phyloP scores from a whole-genome alignment of 2,888 invertebrate genomes.

The Athalia cordata region DNA sequence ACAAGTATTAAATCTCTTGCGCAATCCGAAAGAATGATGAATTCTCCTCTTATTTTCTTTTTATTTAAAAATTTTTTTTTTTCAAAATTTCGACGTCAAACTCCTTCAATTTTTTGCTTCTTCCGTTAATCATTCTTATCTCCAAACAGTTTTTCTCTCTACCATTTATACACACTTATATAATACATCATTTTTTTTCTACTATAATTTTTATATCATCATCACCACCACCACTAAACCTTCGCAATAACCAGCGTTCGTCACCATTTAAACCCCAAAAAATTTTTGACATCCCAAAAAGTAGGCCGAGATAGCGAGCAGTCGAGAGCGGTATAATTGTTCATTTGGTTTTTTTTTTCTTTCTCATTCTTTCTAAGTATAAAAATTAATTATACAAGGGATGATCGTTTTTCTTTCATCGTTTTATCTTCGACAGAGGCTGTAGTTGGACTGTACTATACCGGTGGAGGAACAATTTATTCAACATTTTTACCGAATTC shows the following conservation, averaged over 20 bases:
- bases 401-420: not conserved
- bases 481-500: conserved; percentile 44
- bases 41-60: conserved; percentile 22
- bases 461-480: conserved; percentile 40
- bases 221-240: not conserved
- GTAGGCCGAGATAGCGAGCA: conserved; percentile 55
- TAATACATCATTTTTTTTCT: not conserved
- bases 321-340: not conserved
- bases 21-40: no score
- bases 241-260: not conserved
- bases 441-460: not conserved
- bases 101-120: conserved; percentile 48
- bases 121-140: conserved; percentile 49
- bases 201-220: not conserved
- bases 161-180: no score
- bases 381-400: not conserved
- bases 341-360: not conserved
- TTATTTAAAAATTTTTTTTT: conserved; percentile 13
- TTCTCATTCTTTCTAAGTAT: not conserved
- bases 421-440: not conserved
- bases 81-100: no score
- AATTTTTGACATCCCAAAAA: conserved; percentile 50
- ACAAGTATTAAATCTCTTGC: conserved; percentile 60
- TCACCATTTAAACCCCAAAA: conserved; percentile 1
- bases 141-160: conserved; percentile 38